Evolutionary conservation across 1,140 invertebrate species (phyloP).

Genomic region (Philaenus spumarius): DNA sequence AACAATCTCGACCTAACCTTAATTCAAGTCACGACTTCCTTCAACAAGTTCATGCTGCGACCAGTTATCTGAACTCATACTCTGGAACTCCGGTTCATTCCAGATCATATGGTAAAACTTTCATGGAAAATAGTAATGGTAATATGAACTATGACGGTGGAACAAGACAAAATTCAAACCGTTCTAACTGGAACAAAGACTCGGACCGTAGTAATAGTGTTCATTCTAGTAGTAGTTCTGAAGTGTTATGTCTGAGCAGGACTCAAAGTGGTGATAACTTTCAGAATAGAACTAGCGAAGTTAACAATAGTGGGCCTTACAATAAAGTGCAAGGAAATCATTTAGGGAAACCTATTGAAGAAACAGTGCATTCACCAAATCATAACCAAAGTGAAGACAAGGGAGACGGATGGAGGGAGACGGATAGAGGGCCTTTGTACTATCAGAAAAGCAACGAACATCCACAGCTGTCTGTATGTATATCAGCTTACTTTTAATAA

Average conservation of each 20-base stretch:
- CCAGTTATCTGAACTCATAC: conserved; percentile 1
- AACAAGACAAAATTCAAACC: background rate
- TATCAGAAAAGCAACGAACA: background rate
- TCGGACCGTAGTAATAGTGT: background rate
- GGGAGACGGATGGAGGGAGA: background rate
- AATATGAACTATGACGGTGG: background rate
- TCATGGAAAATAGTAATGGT: background rate
- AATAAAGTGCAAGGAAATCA: background rate
- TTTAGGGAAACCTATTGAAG: background rate
- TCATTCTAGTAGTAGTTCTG: conserved; percentile 3
- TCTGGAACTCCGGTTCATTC: conserved; percentile 3
- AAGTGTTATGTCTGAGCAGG: background rate
- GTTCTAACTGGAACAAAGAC: background rate
- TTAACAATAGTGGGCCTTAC: background rate
- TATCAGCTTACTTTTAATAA: too few relatives aligned
- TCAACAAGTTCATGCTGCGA: conserved; percentile 6
- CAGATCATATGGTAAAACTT: background rate
- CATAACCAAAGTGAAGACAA: conserved; percentile 12
- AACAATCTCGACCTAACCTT: background rate
- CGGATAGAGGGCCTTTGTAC: background rate
- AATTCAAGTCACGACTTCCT: conserved; percentile 10
- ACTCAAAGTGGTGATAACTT: background rate
- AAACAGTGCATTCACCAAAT: background rate
- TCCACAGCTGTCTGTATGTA: too few relatives aligned
- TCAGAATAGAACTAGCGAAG: background rate